Conservation (phyloP, 2,113 vertebrate genomes). For the Actenoides hombroni region DNA sequence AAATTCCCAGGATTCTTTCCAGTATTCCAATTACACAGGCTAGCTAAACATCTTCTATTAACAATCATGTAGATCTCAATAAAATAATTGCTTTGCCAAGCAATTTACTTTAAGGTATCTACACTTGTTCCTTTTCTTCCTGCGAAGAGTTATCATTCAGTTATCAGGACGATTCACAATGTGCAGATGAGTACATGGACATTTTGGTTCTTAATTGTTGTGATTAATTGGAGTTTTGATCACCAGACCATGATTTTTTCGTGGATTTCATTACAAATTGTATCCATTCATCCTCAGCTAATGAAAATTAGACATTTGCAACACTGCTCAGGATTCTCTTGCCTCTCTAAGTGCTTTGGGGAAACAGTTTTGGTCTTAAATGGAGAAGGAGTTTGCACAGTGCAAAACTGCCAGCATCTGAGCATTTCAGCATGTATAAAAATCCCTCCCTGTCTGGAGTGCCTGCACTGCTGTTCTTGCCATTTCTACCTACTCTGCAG, state of each 20-base stretch:
- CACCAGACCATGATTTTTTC: not conserved
- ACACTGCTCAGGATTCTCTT: not conserved
- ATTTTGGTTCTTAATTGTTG: not conserved
- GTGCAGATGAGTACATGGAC: not conserved
- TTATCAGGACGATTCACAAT: not conserved
- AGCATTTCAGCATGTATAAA: not conserved
- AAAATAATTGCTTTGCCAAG: not conserved
- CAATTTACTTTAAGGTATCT: slow-evolving; percentile 11
- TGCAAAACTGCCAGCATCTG: not conserved
- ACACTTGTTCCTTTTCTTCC: not conserved
- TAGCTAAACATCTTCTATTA: not conserved
- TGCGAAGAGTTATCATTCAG: not conserved
- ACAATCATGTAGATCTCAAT: not conserved
- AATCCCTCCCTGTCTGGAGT: not conserved
- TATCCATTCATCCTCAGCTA: not conserved
- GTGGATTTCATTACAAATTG: not conserved
- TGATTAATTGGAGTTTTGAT: slow-evolving; percentile 13
- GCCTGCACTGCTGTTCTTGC: not conserved
- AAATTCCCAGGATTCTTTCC: not conserved
- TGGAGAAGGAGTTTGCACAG: not conserved
- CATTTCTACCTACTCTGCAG: not conserved
- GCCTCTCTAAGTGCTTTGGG: not conserved
- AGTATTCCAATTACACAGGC: not conserved
- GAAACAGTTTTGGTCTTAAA: not conserved
- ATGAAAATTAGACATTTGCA: not conserved